Evolutionary conservation across 2,888 invertebrate species (phyloP).

Genomic region (Lobophora halterata): DNA sequence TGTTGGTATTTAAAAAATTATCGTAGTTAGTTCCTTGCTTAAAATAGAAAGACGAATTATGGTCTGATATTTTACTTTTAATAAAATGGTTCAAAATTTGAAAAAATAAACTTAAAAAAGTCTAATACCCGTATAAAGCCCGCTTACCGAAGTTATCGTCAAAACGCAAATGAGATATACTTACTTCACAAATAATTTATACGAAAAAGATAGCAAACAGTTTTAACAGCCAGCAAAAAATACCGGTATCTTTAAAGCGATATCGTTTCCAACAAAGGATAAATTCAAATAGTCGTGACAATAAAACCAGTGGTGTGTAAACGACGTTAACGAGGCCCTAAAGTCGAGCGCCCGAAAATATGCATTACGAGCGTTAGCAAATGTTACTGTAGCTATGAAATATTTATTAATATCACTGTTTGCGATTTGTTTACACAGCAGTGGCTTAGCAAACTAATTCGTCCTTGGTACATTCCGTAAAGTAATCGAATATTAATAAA

Average conservation of each 20-base stretch:
- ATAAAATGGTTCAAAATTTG: too few relatives aligned
- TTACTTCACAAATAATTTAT: slow-evolving; percentile 3
- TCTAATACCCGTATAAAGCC: too few relatives aligned
- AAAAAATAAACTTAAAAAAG: too few relatives aligned
- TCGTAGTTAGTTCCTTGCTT: too few relatives aligned
- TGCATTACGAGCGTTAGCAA: slow-evolving; percentile 17
- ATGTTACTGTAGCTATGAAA: slow-evolving; percentile 17
- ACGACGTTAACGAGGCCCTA: slow-evolving; percentile 32
- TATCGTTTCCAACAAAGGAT: slow-evolving; percentile 28
- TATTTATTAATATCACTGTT: slow-evolving; percentile 17
- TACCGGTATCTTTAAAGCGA: slow-evolving; percentile 19
- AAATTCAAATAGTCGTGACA: slow-evolving; percentile 29
- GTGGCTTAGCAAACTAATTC: not conserved
- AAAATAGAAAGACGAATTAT: too few relatives aligned
- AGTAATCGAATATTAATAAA: too few relatives aligned
- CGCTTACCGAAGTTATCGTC: too few relatives aligned
- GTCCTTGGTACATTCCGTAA: not conserved
- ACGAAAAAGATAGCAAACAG: not conserved
- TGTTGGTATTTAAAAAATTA: too few relatives aligned
- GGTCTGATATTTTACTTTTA: too few relatives aligned
- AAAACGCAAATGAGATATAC: too few relatives aligned
- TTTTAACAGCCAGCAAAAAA: slow-evolving; percentile 4
- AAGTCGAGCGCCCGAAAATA: slow-evolving; percentile 25
- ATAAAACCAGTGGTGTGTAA: slow-evolving; percentile 32
- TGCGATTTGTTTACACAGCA: slow-evolving; percentile 4